Conservation (phyloP, 2,113 vertebrate genomes). For the Sialia sialis region DNA sequence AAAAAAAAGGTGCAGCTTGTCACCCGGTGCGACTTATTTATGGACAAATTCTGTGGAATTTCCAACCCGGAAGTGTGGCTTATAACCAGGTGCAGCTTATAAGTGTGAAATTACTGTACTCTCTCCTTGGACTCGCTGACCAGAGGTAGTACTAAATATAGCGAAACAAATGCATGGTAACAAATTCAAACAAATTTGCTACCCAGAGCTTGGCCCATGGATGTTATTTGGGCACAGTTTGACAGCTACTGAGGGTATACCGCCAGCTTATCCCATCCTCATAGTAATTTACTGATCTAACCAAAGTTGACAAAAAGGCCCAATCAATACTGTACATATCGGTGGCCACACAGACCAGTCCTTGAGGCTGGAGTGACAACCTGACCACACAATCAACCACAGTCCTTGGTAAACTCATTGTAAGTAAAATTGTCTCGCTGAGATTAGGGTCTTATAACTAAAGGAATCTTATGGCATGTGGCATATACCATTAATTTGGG, state of each 20-base stretch:
- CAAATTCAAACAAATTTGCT: neutral
- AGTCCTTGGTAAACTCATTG: neutral
- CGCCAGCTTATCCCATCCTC: neutral
- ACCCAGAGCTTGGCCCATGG: too few species aligned
- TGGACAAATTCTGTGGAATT: too few species aligned
- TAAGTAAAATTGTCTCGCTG: neutral
- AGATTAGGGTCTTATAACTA: neutral
- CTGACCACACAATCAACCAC: neutral
- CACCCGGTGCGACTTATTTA: too few species aligned
- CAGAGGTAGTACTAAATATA: accelerated
- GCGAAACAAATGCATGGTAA: neutral
- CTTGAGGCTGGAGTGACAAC: neutral
- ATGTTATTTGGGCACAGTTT: neutral
- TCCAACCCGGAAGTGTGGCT: too few species aligned
- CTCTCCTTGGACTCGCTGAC: accelerated
- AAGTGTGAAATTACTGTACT: too few species aligned
- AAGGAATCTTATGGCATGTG: neutral
- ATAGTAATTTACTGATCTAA: neutral
- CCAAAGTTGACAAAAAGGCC: neutral
- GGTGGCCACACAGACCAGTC: neutral
- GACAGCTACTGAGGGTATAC: neutral
- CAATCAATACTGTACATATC: accelerated
- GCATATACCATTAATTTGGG: neutral
- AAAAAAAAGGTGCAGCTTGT: too few species aligned
- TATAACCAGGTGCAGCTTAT: too few species aligned